phyloP scores from a whole-genome alignment of 1,140 invertebrate species.

The Halictus rubicundus region DNA sequence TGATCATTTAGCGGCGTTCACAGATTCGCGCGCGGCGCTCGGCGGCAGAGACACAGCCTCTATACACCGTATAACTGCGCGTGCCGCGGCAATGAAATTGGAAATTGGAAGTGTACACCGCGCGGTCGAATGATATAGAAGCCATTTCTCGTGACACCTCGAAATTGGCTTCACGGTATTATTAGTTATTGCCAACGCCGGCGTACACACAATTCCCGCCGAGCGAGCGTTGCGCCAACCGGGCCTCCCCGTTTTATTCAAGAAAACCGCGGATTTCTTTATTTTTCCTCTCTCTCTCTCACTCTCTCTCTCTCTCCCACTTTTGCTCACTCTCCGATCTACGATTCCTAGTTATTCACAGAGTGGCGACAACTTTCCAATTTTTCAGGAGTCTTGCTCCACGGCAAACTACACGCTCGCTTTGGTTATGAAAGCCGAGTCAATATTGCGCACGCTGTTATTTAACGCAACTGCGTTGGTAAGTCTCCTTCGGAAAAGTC shows the following conservation, averaged over 20 bases:
- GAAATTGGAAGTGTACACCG: conserved; percentile 61
- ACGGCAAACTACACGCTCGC: too few species aligned
- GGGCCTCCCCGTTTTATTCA: neutral
- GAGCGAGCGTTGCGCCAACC: neutral
- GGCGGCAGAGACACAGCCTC: neutral
- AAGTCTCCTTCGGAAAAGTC: too few species aligned
- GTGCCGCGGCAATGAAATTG: conserved; percentile 56
- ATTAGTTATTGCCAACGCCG: conserved; percentile 53
- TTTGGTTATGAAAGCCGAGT: too few species aligned
- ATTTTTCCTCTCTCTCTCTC: too few species aligned
- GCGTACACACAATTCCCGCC: conserved; percentile 13
- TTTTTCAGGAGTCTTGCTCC: neutral
- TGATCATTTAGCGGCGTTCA: conserved; percentile 44
- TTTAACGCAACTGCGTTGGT: too few species aligned
- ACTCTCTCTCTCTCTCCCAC: too few species aligned
- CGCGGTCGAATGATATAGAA: conserved; percentile 60
- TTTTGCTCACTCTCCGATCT: too few species aligned
- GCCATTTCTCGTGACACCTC: conserved; percentile 63
- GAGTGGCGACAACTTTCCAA: neutral
- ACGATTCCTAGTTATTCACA: neutral
- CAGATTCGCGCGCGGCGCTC: conserved; percentile 12
- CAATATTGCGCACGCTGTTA: too few species aligned
- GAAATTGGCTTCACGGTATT: conserved; percentile 63
- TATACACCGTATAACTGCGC: conserved; percentile 12
- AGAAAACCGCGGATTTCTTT: neutral